Base-by-base conservation (phyloP, 1,140 invertebrate genomes). In the Elymnias hypermnestra region DNA sequence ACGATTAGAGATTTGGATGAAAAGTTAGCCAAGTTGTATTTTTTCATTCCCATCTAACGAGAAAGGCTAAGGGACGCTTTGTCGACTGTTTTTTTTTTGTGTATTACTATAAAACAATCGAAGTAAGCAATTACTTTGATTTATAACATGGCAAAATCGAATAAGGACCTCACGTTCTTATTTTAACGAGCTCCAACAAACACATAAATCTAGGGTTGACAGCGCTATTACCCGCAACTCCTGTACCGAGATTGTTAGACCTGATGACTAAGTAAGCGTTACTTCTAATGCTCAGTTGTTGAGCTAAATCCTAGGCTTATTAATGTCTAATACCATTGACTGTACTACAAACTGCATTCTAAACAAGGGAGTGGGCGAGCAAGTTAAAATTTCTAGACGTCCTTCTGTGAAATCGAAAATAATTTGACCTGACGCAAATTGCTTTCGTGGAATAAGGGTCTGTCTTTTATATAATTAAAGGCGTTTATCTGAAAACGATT, bases 191-290 rank as follows among this genome's bases (percentile, higher is more conserved):
- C 36, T 12, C 10, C 36, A 40, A 46, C 37, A 68, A 63, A 63
- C 50, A 60, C 59, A 72, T 73, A 76, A 73, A 76, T 76, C 63
- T 52, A 43, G 15, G 28, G 44, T 50, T 58, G 62, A 65, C 72
- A 62, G 47, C 26, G 47, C 59, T 52, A 68, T 73, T 72, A 71
- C 54, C 36, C 43, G 45, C 33, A 45, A 52, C 40, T 52, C 31
- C 44, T 33, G 36, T 14, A 14, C 19, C 7, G 12, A 18, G 22
- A 23, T 46, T 31, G 48, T 51, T 38, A 38, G 29, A 43, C 28
- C 33, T 26, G 23, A 47, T 47, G 44, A 47, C 44, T 39, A 47
- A 47, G 8, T 22, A 22, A 22, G 8, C 1, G 21, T 22, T 22
- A 22, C 1, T 22, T 22, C 21, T 22, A 22, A 22, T 2, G 21